These are phyloP conservation scores for Buathra laborator DNA, from an alignment of 2,888 invertebrate genomes.

Conservation along the genomic window DNA sequence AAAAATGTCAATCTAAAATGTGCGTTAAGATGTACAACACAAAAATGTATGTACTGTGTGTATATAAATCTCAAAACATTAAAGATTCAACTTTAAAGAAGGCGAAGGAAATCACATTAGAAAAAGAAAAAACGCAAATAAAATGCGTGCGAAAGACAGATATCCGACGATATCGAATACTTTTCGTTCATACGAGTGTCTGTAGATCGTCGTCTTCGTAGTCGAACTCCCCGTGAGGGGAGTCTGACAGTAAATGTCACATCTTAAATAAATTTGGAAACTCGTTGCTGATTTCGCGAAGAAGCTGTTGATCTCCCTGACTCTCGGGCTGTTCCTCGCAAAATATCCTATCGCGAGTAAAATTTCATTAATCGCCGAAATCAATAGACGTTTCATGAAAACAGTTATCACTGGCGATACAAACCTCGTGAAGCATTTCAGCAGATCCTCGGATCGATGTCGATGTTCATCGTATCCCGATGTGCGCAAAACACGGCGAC, in stretches of 20 bases:
- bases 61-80: slow-evolving; percentile 29
- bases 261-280: slow-evolving; percentile 89
- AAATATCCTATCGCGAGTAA: slow-evolving; percentile 88
- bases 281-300: slow-evolving; percentile 93
- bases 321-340: slow-evolving; percentile 93
- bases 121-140: slow-evolving; percentile 32
- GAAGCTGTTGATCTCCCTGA: slow-evolving; percentile 91
- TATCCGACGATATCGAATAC: slow-evolving; percentile 53
- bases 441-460: slow-evolving; percentile 92
- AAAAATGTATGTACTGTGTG: slow-evolving; percentile 24
- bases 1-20: slow-evolving; percentile 25
- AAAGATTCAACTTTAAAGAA: slow-evolving; percentile 12
- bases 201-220: slow-evolving; percentile 81
- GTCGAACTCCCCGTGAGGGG: slow-evolving; percentile 71
- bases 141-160: slow-evolving; percentile 59
- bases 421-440: slow-evolving; percentile 92
- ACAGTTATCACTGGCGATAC: neutral
- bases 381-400: neutral
- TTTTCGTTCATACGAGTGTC: slow-evolving; percentile 76
- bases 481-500: slow-evolving; percentile 92
- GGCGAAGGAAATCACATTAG: slow-evolving; percentile 48
- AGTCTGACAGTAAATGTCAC: slow-evolving; percentile 80
- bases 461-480: slow-evolving; percentile 93
- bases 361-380: slow-evolving; percentile 1
- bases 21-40: slow-evolving; percentile 45